Conservation (phyloP, 2,113 vertebrate species). For the Prionailurus bengalensis region DNA sequence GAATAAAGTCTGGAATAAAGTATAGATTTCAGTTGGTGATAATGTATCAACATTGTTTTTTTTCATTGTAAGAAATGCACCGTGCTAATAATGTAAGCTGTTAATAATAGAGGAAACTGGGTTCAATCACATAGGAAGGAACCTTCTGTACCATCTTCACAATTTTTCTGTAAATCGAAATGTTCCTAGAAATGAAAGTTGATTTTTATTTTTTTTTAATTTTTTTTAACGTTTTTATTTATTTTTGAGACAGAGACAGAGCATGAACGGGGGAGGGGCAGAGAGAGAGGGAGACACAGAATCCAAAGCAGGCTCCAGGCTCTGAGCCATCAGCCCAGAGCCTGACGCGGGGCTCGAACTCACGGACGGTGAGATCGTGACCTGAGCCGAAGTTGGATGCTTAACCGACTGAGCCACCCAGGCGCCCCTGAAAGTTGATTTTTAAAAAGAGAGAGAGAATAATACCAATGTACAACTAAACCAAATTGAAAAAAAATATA, state of each 20-base stretch:
- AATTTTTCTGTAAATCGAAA: not conserved
- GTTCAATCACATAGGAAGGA: not conserved
- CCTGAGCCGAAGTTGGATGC: too few species aligned
- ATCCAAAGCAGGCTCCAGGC: too few species aligned
- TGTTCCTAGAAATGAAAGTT: not conserved
- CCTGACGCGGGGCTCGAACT: too few species aligned
- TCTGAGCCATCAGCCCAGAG: too few species aligned
- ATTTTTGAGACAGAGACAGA: too few species aligned
- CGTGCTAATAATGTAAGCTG: not conserved
- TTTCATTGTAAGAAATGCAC: not conserved
- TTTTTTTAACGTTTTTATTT: too few species aligned
- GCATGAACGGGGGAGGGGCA: too few species aligned
- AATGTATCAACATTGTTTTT: not conserved
- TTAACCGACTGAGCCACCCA: too few species aligned
- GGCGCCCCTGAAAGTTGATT: not conserved
- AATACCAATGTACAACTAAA: not conserved
- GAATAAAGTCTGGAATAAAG: not conserved
- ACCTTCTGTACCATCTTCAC: not conserved
- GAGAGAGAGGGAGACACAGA: too few species aligned
- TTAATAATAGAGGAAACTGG: not conserved
- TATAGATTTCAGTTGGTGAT: not conserved
- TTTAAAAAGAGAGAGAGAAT: not conserved
- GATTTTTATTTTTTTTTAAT: not conserved
- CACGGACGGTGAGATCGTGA: fast-evolving
- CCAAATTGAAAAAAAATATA: not conserved